These are phyloP conservation scores for Neomorphus geoffroyi DNA, from an alignment of 2,797 vertebrate genomes.

Conservation along the genomic window DNA sequence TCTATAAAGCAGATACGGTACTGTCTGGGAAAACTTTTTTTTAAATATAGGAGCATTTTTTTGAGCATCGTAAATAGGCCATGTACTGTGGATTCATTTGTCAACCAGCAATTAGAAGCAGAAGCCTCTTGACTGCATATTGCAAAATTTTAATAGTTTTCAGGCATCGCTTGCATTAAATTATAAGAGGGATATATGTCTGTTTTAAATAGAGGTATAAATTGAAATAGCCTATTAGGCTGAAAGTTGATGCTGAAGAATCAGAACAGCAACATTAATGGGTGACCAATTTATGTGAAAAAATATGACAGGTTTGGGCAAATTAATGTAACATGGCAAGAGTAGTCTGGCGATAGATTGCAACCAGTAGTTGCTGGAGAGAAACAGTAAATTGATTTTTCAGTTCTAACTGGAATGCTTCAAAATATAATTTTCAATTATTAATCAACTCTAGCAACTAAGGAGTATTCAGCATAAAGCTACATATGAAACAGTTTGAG, in stretches of 20 bases:
- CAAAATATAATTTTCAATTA: background rate
- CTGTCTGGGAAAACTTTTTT: background rate
- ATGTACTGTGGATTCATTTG: background rate
- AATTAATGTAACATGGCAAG: background rate
- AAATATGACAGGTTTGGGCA: background rate
- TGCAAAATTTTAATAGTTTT: background rate
- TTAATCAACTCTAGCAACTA: background rate
- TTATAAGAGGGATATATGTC: background rate
- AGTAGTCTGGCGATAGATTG: background rate
- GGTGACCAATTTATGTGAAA: background rate
- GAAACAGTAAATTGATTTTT: background rate
- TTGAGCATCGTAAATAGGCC: background rate
- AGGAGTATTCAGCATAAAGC: background rate
- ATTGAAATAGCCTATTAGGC: background rate
- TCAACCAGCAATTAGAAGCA: background rate
- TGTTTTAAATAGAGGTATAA: background rate
- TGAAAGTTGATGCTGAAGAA: background rate
- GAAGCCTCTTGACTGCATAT: background rate
- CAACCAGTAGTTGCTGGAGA: background rate
- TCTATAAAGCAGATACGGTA: background rate
- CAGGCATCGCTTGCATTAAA: background rate
- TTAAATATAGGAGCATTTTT: background rate
- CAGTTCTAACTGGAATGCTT: background rate
- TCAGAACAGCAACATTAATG: background rate
- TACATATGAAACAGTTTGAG: background rate